Evolutionary conservation across 2,113 vertebrate species (phyloP).

Genomic region (Hippocampus guttulatus): DNA sequence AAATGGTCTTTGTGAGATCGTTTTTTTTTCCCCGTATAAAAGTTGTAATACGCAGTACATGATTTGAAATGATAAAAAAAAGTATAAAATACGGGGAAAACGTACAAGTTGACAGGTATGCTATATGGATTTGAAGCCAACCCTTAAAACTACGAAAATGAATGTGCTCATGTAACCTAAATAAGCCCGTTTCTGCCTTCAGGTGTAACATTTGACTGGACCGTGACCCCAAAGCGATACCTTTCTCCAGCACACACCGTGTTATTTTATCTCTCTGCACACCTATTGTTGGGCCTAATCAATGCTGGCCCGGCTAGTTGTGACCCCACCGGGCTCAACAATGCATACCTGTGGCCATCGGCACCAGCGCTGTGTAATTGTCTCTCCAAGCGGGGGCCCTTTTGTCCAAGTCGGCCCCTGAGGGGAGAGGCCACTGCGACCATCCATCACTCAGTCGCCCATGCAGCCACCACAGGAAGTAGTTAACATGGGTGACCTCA

Average conservation of each 20-base stretch:
- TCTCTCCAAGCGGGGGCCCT: constrained; percentile 65
- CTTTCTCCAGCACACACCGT: constrained; percentile 67
- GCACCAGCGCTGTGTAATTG: constrained; percentile 64
- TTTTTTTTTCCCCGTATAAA: too few species aligned
- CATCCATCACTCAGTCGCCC: constrained; percentile 70
- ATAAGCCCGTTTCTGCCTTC: background rate
- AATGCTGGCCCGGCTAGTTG: constrained; percentile 43
- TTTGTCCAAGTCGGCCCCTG: constrained; percentile 41
- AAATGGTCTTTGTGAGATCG: too few species aligned
- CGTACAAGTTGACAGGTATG: too few species aligned
- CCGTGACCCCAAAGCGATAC: constrained; percentile 65
- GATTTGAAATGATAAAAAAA: too few species aligned
- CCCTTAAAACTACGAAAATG: background rate
- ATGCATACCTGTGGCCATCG: constrained; percentile 71
- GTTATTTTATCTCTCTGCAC: constrained; percentile 64
- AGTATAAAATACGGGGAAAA: too few species aligned
- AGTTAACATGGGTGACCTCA: constrained; percentile 65
- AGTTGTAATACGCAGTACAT: too few species aligned
- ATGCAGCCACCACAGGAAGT: constrained; percentile 62
- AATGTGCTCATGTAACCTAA: background rate
- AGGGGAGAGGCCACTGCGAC: constrained; percentile 49
- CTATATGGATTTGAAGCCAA: too few species aligned
- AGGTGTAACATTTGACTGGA: constrained; percentile 57
- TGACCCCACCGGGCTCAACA: constrained; percentile 66
- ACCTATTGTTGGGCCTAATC: constrained; percentile 64